Evolutionary conservation across 2,113 vertebrate species (phyloP).

Genomic region (Pterocles gutturalis): DNA sequence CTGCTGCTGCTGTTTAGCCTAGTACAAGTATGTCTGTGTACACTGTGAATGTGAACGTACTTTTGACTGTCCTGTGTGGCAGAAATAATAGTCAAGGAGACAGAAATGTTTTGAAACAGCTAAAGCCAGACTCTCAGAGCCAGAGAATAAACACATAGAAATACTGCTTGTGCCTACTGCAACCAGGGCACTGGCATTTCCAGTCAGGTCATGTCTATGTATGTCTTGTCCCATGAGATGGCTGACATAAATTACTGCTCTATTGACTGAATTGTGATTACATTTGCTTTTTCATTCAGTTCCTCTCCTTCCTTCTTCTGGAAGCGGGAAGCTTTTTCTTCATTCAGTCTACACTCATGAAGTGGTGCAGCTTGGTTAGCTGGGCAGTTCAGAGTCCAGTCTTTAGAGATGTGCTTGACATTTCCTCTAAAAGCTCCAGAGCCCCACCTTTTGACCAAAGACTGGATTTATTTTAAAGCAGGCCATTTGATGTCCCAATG

Average conservation of each 20-base stretch:
- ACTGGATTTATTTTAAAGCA: not conserved
- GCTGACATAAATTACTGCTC: not conserved
- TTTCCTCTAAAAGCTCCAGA: not conserved
- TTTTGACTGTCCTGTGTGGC: not conserved
- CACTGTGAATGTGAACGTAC: not conserved
- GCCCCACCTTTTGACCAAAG: not conserved
- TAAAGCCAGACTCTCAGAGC: not conserved
- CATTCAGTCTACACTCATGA: not conserved
- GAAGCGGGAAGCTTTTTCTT: not conserved
- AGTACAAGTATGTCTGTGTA: not conserved
- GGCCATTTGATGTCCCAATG: not conserved
- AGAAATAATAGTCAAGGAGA: not conserved
- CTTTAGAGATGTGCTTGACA: not conserved
- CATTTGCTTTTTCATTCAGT: not conserved
- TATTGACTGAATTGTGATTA: not conserved
- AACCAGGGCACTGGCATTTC: rapidly evolving
- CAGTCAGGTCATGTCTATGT: not conserved
- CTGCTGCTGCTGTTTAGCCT: not conserved
- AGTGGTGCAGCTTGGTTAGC: not conserved
- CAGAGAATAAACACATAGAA: not conserved
- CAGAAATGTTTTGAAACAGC: not conserved
- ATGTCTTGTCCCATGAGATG: rapidly evolving
- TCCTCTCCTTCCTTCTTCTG: not conserved
- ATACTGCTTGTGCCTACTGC: rapidly evolving
- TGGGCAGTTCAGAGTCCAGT: not conserved